Evolutionary conservation across 2,888 invertebrate genomes (phyloP).

Genomic region (Trichopoda pennipes): DNA sequence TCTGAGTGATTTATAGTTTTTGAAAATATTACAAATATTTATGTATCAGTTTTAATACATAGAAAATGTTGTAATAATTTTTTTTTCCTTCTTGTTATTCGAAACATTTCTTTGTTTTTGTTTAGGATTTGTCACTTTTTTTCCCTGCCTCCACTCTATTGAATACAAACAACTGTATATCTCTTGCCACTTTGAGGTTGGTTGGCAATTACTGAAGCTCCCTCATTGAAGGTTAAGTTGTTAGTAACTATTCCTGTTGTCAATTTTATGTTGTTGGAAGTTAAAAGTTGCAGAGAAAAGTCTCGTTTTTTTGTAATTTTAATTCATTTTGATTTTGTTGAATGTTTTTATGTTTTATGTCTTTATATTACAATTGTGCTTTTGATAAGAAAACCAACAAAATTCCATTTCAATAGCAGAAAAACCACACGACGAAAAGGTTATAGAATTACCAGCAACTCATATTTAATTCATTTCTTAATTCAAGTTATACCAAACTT

Average conservation of each 20-base stretch:
- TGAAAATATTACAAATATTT: constrained; percentile 80
- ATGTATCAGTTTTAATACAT: constrained; percentile 57
- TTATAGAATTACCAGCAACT: too few relatives aligned
- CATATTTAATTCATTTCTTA: too few relatives aligned
- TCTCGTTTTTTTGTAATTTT: not conserved
- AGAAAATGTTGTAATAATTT: constrained; percentile 15
- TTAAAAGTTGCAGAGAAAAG: constrained; percentile 3
- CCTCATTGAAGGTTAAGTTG: constrained; percentile 5
- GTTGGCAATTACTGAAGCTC: not conserved
- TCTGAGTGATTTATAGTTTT: constrained; percentile 80
- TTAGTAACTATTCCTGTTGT: not conserved
- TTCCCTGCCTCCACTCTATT: constrained; percentile 1
- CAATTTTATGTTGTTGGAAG: not conserved
- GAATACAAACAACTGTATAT: not conserved
- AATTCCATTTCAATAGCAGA: too few relatives aligned
- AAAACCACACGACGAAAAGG: too few relatives aligned
- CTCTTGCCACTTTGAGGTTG: not conserved
- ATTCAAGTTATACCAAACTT: too few relatives aligned
- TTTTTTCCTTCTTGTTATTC: constrained; percentile 18
- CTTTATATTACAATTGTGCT: not conserved
- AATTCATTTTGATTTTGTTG: not conserved
- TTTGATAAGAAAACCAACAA: not conserved
- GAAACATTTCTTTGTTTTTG: constrained; percentile 25
- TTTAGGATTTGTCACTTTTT: constrained; percentile 50
- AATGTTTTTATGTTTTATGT: not conserved